Conservation (phyloP, 2,888 invertebrate genomes). For the Anorthoa munda region DNA sequence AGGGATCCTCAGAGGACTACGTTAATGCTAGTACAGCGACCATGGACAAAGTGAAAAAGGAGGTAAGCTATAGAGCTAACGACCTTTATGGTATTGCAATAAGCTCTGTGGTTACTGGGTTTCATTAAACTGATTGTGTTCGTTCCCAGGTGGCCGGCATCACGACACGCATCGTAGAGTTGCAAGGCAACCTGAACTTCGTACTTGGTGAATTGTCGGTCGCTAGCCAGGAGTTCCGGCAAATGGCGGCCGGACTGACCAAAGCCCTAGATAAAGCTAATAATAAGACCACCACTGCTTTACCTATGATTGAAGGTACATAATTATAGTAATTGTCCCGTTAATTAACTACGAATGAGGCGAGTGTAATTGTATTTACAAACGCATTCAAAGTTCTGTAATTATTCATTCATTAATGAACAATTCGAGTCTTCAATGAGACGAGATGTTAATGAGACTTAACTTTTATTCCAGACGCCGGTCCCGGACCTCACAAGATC, state of each 20-base stretch:
- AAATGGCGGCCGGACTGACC: slow-evolving; percentile 94
- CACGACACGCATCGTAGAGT: slow-evolving; percentile 94
- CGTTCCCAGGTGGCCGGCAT: slow-evolving; percentile 93
- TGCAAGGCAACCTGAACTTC: slow-evolving; percentile 96
- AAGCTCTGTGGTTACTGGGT: slow-evolving; percentile 1
- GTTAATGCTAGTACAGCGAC: slow-evolving; percentile 94
- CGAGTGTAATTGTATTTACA: slow-evolving; percentile 26
- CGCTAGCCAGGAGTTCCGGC: slow-evolving; percentile 96
- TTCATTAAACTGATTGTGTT: slow-evolving; percentile 52
- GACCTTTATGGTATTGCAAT: slow-evolving; percentile 30
- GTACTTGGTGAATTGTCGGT: slow-evolving; percentile 94
- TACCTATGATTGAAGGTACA: slow-evolving; percentile 90
- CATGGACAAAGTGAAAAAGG: slow-evolving; percentile 95
- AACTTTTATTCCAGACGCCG: slow-evolving; percentile 81
- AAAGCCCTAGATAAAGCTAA: slow-evolving; percentile 94
- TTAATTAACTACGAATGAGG: slow-evolving; percentile 9
- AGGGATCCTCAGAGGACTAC: slow-evolving; percentile 94
- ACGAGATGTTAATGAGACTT: slow-evolving; percentile 20
- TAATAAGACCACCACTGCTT: slow-evolving; percentile 88
- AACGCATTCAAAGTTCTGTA: slow-evolving; percentile 25
- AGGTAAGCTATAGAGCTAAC: slow-evolving; percentile 85
- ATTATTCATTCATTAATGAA: slow-evolving; percentile 16
- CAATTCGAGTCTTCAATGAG: neutral
- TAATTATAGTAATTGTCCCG: slow-evolving; percentile 20
- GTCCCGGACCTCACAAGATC: slow-evolving; percentile 92